Evolutionary conservation across 2,113 vertebrate species (phyloP).

Genomic region (Tringa solitaria): DNA sequence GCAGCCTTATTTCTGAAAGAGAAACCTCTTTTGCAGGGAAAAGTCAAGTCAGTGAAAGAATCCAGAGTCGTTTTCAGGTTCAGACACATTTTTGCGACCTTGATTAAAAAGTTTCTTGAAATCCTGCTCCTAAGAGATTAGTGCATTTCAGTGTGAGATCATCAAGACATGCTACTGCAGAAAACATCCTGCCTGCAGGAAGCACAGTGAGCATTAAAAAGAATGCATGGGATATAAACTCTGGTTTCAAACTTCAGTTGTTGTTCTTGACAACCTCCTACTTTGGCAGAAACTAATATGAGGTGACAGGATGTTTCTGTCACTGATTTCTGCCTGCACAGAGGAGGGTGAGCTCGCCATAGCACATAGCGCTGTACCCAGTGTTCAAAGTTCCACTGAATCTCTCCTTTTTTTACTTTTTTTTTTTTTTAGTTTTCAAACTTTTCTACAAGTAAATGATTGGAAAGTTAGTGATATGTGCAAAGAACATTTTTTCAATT

Average conservation of each 20-base stretch:
- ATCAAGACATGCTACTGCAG: neutral
- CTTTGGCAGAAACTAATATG: neutral
- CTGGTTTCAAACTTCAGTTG: neutral
- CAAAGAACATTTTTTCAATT: slow-evolving; percentile 69
- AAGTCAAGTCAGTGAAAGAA: neutral
- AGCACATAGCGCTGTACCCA: neutral
- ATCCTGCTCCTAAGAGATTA: neutral
- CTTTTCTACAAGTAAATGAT: slow-evolving; percentile 53
- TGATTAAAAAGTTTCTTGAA: neutral
- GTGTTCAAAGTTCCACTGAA: neutral
- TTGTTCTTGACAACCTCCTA: neutral
- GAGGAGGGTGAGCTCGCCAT: neutral
- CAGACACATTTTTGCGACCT: neutral
- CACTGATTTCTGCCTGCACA: neutral
- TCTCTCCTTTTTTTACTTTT: neutral
- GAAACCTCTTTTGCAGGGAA: neutral
- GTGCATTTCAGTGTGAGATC: neutral
- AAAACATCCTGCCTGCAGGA: neutral
- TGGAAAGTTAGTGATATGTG: slow-evolving; percentile 60
- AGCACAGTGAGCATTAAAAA: neutral
- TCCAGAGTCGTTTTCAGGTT: neutral
- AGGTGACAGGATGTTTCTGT: slow-evolving; percentile 8
- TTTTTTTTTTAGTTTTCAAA: slow-evolving; percentile 21
- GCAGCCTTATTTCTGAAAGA: neutral
- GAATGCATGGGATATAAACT: neutral